Percentiles rank a stretch among this genome's conserved stretches.
Evolutionary conservation across 2,113 vertebrate species (phyloP).

Genomic region (Prionailurus viverrinus): DNA sequence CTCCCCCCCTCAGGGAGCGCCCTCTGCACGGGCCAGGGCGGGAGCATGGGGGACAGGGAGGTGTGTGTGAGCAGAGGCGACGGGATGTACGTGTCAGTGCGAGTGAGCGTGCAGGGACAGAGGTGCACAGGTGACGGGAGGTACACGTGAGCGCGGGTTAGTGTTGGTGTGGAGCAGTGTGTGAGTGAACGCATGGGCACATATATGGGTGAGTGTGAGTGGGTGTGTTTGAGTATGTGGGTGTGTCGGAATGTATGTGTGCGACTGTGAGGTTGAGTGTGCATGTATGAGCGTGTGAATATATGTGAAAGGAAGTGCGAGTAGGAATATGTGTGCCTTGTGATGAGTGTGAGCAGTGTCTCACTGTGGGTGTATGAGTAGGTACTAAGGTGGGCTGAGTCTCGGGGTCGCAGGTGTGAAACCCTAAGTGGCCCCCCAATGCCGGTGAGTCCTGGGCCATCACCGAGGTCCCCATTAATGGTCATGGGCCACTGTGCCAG

Average conservation of each 20-base stretch:
- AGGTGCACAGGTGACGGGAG: not conserved
- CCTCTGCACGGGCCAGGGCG: not conserved
- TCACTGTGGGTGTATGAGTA: rapidly evolving
- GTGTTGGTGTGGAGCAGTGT: not conserved
- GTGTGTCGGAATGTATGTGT: not conserved
- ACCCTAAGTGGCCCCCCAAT: not conserved
- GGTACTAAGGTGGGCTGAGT: too few relatives aligned
- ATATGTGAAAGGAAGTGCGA: not conserved
- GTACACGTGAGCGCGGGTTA: not conserved
- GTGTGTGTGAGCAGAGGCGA: too few relatives aligned
- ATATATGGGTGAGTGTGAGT: too few relatives aligned
- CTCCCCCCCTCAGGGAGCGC: not conserved
- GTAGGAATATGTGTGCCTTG: too few relatives aligned
- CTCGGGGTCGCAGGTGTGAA: not conserved
- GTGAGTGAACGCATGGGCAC: not conserved
- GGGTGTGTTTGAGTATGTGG: not conserved
- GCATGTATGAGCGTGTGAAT: not conserved
- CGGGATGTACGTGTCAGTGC: not conserved
- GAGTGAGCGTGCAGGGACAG: too few relatives aligned
- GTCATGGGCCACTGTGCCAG: not conserved
- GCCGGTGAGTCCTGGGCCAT: not conserved
- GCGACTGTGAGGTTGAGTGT: not conserved
- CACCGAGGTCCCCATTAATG: not conserved
- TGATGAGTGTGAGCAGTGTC: not conserved
- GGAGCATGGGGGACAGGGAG: not conserved